Evolutionary conservation across 2,113 vertebrate species (phyloP), one percentile per base, ranked within the genome.

Genomic region (Plotosus lineatus): DNA sequence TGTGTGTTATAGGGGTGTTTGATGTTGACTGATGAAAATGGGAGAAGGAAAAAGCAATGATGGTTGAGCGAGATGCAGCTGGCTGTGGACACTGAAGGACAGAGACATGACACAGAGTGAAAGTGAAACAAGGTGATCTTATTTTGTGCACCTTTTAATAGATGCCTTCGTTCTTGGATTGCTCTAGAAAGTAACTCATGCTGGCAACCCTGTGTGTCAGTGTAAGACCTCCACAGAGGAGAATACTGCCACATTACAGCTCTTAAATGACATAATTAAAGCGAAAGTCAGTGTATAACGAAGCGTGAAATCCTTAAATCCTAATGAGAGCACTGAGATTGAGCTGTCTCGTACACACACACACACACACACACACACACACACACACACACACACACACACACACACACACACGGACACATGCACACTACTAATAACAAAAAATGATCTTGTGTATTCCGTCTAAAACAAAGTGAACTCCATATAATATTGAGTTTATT

Each of bases 231-330:
- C 75, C 53, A 75, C 44, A 63, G 50, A 69, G 58, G 80, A 84
- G 77, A 71, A 77, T n/a, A 44, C 31, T 40, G 63, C 78, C 87
- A 85, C 80, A 83, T 86, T 89, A 88, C 88, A 86, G 86, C 89
- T 90, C 89, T 85, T 88, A 89, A 90, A 89, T 79, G 88, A 90
- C 86, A 63, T 82, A 87, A 89, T 87, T 89, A 88, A 91, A 87
- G 87, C 76, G 55, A 86, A 90, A 84, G 86, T 81, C 84, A 58
- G 85, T 82, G 79, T 80, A 88, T 88, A 86, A 88, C 88, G 85
- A 81, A 81, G 85, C 88, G 85, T 88, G 86, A 90, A 90, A 88
- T 85, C 63, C 83, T 68, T 15, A 79, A 72, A 81, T 74, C 50
- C 80, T 86, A 81, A 86, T 82, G 85, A 86, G 77, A 82, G 78